Evolutionary conservation across 2,888 invertebrate genomes (phyloP).

Genomic region (Cantharis rustica): DNA sequence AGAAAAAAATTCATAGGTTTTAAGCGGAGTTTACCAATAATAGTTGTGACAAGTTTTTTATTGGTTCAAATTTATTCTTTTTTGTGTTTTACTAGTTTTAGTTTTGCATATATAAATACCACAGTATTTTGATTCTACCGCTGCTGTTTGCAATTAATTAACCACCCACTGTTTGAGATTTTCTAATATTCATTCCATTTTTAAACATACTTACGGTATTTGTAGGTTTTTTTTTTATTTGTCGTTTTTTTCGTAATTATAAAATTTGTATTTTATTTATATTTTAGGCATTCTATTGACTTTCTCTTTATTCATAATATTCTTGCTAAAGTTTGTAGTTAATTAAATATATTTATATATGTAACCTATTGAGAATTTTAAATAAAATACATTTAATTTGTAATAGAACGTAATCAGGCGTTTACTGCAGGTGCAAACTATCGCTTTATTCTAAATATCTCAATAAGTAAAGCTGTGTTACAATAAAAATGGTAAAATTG

Average conservation of each 20-base stretch:
- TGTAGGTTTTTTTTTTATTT: not conserved
- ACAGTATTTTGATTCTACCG: not conserved
- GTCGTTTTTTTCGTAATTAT: not conserved
- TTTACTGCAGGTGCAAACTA: not conserved
- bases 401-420: not conserved
- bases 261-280: slow-evolving; percentile 1
- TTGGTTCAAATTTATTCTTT: not conserved
- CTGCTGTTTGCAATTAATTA: not conserved
- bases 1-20: slow-evolving; percentile 16
- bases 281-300: not conserved
- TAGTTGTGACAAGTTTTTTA: not conserved
- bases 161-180: not conserved
- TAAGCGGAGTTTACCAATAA: slow-evolving; percentile 8
- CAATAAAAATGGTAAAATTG: too few relatives aligned
- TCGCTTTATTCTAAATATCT: too few relatives aligned
- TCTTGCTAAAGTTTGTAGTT: not conserved
- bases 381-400: not conserved
- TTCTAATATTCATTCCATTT: not conserved
- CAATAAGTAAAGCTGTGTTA: too few relatives aligned
- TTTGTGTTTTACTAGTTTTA: slow-evolving; percentile 9
- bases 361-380: not conserved
- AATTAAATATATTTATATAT: not conserved
- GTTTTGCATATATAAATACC: not conserved
- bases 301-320: not conserved
- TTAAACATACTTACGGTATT: not conserved